Evolutionary conservation across 2,113 vertebrate species (phyloP).

Genomic region (Uria lomvia): DNA sequence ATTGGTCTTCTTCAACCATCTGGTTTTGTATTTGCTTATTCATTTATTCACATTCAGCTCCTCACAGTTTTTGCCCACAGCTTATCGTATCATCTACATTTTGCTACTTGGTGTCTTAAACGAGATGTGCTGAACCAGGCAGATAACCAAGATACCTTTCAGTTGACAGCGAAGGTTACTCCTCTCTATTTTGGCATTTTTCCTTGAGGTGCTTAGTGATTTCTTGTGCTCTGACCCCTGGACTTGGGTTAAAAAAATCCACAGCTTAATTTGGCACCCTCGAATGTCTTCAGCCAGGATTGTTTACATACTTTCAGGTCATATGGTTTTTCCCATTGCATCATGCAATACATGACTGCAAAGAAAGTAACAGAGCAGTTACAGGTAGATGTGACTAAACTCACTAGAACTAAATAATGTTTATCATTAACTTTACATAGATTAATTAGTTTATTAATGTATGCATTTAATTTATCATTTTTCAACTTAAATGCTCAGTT

Average conservation of each 20-base stretch:
- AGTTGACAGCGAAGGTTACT: not conserved
- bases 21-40: not conserved
- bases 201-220: not conserved
- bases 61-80: not conserved
- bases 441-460: not conserved
- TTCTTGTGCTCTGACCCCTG: not conserved
- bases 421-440: not conserved
- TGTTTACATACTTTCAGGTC: not conserved
- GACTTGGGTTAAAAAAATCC: not conserved
- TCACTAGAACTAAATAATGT: not conserved
- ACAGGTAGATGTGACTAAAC: not conserved
- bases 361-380: not conserved
- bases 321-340: not conserved
- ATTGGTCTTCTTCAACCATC: not conserved
- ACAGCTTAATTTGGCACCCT: not conserved
- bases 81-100: not conserved
- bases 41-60: not conserved
- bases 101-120: not conserved
- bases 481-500: not conserved
- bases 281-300: not conserved
- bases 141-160: not conserved
- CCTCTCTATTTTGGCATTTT: not conserved
- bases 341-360: not conserved
- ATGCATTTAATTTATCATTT: not conserved
- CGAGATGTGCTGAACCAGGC: not conserved